These are phyloP conservation scores for Petrocephalus schoutedeni DNA, from an alignment of 2,797 vertebrate species.

Conservation along the genomic window DNA sequence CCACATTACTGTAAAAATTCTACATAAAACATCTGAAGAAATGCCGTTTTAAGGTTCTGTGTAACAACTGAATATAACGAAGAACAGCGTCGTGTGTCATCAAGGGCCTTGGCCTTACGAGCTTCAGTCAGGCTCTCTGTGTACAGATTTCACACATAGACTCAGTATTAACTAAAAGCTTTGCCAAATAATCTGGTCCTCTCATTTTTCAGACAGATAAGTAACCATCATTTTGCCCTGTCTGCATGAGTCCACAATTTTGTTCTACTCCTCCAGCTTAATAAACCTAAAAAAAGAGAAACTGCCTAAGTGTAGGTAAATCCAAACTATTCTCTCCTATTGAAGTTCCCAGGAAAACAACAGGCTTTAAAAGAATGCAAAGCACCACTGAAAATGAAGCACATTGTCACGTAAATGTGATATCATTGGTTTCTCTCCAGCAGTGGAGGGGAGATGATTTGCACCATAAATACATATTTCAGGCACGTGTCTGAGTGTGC, in stretches of 20 bases:
- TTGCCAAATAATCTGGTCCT: not conserved
- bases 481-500: constrained; percentile 18
- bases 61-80: not conserved
- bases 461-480: constrained; percentile 27
- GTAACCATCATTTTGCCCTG: not conserved
- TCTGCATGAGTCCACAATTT: not conserved
- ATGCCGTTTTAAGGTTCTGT: not conserved
- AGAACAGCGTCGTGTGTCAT: not conserved
- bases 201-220: not conserved
- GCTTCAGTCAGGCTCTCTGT: not conserved
- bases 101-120: not conserved
- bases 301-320: not conserved
- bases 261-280: not conserved
- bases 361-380: not conserved
- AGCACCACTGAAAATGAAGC: constrained; percentile 13
- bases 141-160: not conserved
- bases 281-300: not conserved
- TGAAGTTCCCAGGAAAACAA: not conserved
- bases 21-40: not conserved
- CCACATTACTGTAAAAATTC: not conserved
- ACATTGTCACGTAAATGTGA: not conserved
- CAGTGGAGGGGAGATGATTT: not conserved
- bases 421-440: not conserved
- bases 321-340: not conserved
- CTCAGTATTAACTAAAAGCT: not conserved